Evolutionary conservation across 2,888 invertebrate species (phyloP).

Genomic region (Scrobipalpa costella): DNA sequence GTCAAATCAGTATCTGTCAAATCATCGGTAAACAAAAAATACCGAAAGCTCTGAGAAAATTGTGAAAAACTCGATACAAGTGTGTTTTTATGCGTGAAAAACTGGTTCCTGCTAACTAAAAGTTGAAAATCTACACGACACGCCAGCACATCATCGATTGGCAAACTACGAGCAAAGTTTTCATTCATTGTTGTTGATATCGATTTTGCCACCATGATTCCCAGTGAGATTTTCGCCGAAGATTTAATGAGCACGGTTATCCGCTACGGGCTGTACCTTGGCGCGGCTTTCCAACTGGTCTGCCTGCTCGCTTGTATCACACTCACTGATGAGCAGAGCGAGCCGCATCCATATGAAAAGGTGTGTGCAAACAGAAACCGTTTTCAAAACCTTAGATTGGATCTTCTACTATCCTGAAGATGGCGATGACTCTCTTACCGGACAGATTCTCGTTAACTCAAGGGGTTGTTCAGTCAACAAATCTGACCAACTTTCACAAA

Average conservation of each 20-base stretch:
- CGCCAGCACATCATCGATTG: neutral
- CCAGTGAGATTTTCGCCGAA: slow-evolving; percentile 80
- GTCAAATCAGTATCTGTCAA: no score
- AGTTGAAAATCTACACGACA: neutral
- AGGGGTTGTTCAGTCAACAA: no score
- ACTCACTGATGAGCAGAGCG: slow-evolving; percentile 84
- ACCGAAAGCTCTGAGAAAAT: no score
- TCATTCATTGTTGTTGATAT: slow-evolving; percentile 3
- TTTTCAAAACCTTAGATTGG: no score
- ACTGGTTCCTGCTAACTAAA: neutral
- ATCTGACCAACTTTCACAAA: no score
- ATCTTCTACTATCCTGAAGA: no score
- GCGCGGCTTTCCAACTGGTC: slow-evolving; percentile 92
- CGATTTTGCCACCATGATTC: slow-evolving; percentile 64
- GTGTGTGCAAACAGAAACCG: slow-evolving; percentile 57
- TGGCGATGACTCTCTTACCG: no score
- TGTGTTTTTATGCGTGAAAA: neutral
- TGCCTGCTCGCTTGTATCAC: slow-evolving; percentile 92
- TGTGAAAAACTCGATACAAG: neutral
- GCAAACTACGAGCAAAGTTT: neutral
- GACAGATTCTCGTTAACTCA: no score
- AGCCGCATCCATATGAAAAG: slow-evolving; percentile 74
- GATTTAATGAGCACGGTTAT: slow-evolving; percentile 87
- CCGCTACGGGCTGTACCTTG: slow-evolving; percentile 90
- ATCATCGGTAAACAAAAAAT: no score